Conservation (phyloP, 2,797 vertebrate species). For the Myotis daubentonii region DNA sequence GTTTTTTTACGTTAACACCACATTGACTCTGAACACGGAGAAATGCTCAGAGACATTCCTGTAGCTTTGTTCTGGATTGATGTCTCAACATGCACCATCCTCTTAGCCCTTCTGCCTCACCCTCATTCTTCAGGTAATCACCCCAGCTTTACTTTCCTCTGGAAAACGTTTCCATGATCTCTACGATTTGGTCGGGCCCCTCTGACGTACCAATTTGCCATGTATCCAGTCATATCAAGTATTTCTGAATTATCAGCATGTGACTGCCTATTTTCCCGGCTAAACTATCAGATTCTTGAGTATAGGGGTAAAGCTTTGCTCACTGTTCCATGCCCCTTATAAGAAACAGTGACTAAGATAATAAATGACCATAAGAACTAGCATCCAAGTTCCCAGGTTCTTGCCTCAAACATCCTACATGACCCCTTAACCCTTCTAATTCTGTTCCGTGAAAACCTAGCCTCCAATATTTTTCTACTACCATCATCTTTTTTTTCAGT, state of each 20-base stretch:
- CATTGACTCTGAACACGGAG: neutral
- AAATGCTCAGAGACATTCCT: neutral
- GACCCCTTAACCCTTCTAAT: neutral
- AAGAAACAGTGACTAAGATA: neutral
- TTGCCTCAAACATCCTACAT: neutral
- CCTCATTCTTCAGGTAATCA: neutral
- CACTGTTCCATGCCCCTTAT: neutral
- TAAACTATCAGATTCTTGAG: neutral
- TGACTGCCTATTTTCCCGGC: neutral
- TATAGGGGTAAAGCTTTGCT: neutral
- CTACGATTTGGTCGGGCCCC: neutral
- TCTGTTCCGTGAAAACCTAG: neutral
- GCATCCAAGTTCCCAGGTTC: neutral
- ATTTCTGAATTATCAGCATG: neutral
- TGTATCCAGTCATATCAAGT: neutral
- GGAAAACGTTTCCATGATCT: neutral
- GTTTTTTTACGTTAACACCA: neutral
- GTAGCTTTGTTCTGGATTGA: neutral
- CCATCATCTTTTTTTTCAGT: neutral
- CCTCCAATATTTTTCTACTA: neutral
- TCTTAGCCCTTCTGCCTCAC: neutral
- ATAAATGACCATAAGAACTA: neutral
- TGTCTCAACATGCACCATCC: neutral
- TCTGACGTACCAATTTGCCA: neutral
- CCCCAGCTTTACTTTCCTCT: neutral